Evolutionary conservation across 1,140 invertebrate species (phyloP).

Genomic region (Philotrypesis tridentata): DNA sequence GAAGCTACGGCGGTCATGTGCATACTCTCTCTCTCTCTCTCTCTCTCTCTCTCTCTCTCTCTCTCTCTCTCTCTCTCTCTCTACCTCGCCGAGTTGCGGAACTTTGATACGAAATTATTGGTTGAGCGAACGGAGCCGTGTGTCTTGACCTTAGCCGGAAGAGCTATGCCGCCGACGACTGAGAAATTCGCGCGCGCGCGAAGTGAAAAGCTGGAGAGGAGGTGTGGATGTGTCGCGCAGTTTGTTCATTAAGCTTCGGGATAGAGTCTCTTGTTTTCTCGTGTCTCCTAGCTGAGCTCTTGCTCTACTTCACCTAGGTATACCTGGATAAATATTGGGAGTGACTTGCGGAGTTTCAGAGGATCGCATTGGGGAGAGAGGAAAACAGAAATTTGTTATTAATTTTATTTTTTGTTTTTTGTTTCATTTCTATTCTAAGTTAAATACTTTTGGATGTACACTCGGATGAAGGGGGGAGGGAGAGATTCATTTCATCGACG

Average conservation of each 20-base stretch:
- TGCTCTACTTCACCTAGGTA: too few relatives aligned
- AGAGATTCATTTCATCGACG: too few relatives aligned
- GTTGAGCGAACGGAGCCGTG: not conserved
- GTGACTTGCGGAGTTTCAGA: not conserved
- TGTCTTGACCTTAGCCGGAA: conserved; percentile 4
- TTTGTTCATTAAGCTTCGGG: not conserved
- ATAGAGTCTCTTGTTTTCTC: not conserved
- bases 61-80: too few relatives aligned
- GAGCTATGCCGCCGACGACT: not conserved
- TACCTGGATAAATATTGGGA: not conserved
- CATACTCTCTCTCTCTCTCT: too few relatives aligned
- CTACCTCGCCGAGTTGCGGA: not conserved
- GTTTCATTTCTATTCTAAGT: too few relatives aligned
- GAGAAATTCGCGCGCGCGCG: not conserved
- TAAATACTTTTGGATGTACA: too few relatives aligned
- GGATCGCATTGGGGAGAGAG: too few relatives aligned
- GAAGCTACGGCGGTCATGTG: not conserved
- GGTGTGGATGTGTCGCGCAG: not conserved
- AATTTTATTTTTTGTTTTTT: not conserved
- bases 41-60: too few relatives aligned
- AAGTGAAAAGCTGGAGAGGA: not conserved
- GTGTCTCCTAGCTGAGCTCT: not conserved
- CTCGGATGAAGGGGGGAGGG: too few relatives aligned
- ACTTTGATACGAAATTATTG: conserved; percentile 18
- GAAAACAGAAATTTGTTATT: not conserved